Conservation (phyloP, 1,140 invertebrate genomes). For the Holcopasites calliopsidis region DNA sequence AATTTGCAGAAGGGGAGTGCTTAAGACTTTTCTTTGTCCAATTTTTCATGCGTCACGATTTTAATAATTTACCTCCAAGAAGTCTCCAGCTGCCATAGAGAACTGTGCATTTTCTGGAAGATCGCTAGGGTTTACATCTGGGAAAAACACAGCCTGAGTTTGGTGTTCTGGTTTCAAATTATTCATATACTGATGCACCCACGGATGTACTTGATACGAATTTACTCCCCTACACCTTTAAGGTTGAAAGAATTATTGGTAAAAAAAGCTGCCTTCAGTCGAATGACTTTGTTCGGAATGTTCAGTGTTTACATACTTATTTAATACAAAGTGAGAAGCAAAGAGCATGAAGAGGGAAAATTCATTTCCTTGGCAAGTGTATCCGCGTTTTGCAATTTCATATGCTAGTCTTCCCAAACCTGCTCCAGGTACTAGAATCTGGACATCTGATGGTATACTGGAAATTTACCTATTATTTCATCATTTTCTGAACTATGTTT, state of each 20-base stretch:
- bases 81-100: constrained; percentile 98
- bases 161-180: constrained; percentile 91
- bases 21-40: neutral
- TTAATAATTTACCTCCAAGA: constrained; percentile 85
- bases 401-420: constrained; percentile 95
- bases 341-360: constrained; percentile 99
- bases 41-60: neutral
- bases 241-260: constrained; percentile 5
- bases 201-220: constrained; percentile 90
- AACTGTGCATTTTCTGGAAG: constrained; percentile 86
- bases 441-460: constrained; percentile 80
- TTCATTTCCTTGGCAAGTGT: constrained; percentile 97
- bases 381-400: constrained; percentile 94
- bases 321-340: constrained; percentile 96
- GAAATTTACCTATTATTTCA: constrained; percentile 70
- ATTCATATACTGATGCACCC: constrained; percentile 96
- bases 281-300: neutral
- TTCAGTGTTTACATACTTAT: constrained; percentile 82
- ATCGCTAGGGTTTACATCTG: constrained; percentile 91
- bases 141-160: constrained; percentile 88
- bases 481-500: constrained; percentile 60
- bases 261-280: neutral
- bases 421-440: constrained; percentile 95
- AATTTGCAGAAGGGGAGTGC: constrained; percentile 18
- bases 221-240: constrained; percentile 81